Evolutionary conservation across 2,888 invertebrate species (phyloP).

Genomic region (Shargacucullia verbasci): DNA sequence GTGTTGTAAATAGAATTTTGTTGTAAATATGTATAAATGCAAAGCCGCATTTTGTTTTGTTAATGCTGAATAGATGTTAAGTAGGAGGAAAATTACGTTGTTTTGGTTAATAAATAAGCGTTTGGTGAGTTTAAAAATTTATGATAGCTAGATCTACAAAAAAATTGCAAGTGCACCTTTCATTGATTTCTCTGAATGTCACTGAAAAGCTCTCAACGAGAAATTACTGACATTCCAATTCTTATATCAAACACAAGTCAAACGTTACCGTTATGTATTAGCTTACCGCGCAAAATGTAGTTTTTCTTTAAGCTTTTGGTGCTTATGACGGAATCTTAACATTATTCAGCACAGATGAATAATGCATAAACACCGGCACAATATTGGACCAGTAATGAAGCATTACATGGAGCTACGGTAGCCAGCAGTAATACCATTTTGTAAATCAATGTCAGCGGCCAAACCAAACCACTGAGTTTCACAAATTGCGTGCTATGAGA

Average conservation of each 20-base stretch:
- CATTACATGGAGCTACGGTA: not conserved
- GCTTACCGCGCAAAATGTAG: no score
- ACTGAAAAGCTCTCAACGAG: no score
- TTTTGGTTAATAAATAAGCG: slow-evolving; percentile 10
- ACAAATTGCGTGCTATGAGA: slow-evolving; percentile 13
- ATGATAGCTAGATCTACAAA: not conserved
- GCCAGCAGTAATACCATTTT: no score
- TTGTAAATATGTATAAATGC: slow-evolving; percentile 42
- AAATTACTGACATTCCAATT: no score
- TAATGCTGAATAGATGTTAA: slow-evolving; percentile 26
- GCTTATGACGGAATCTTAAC: no score
- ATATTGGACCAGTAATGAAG: no score
- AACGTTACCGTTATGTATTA: no score
- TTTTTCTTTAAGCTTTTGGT: no score
- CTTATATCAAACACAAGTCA: no score
- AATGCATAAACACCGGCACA: no score
- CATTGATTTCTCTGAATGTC: not conserved
- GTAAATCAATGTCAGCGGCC: slow-evolving; percentile 22
- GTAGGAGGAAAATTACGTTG: slow-evolving; percentile 9
- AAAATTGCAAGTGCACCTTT: not conserved
- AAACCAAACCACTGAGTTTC: slow-evolving; percentile 2
- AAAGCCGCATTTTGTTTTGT: slow-evolving; percentile 29
- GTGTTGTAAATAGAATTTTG: slow-evolving; percentile 50
- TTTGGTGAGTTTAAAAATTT: not conserved
- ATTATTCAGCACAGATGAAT: not conserved